A percentile compares a stretch with the other conserved stretches of the same genome.
Conservation (phyloP, 2,888 invertebrate species). For the Allolobophora icterica region DNA sequence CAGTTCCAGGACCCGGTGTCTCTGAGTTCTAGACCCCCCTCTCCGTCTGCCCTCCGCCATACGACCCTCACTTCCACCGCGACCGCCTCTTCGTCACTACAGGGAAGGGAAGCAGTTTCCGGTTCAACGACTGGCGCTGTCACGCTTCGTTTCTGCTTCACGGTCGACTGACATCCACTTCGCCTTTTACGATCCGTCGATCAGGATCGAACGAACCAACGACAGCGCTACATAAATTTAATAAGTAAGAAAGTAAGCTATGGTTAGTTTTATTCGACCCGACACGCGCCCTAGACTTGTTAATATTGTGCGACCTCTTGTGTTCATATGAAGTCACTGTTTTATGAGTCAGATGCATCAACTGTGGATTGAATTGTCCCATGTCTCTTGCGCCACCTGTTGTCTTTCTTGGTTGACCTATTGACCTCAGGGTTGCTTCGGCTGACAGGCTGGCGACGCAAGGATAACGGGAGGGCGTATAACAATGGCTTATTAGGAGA, state of each 20-base stretch:
- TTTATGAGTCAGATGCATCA: background rate
- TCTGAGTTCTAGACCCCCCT: background rate
- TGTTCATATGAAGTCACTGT: background rate
- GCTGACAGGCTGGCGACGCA: too few relatives aligned
- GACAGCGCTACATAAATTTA: background rate
- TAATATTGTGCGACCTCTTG: background rate
- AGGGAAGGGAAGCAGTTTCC: background rate
- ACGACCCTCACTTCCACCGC: background rate
- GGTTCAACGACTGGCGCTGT: background rate
- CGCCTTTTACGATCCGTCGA: too few relatives aligned
- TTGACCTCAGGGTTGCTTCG: background rate
- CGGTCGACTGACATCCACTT: background rate
- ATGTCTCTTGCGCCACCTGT: background rate
- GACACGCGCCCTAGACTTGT: background rate
- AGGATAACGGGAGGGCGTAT: background rate
- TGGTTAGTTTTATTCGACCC: background rate
- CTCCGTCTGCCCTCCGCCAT: background rate
- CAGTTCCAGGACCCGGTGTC: background rate
- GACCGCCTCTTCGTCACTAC: background rate
- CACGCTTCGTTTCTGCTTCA: background rate
- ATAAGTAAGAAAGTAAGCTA: slow-evolving; percentile 1
- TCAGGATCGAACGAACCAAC: background rate
- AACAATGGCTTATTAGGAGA: background rate
- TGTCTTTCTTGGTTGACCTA: background rate
- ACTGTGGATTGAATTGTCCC: background rate